Percentiles rank a stretch among this genome's conserved stretches.
Conservation (phyloP, 2,888 invertebrate species). For the Parascotia fuliginaria region DNA sequence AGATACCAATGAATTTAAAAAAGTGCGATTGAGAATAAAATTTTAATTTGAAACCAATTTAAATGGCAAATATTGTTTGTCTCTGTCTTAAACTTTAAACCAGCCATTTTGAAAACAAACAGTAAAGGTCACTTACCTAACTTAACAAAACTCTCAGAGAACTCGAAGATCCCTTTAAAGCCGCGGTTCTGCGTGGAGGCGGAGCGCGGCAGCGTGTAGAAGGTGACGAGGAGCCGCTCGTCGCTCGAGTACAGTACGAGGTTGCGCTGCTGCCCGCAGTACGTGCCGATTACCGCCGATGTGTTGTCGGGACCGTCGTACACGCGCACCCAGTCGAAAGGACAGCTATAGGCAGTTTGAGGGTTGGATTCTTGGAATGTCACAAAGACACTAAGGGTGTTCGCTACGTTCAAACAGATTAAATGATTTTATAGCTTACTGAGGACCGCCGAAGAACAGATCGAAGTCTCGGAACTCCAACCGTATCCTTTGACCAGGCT, state of each 20-base stretch:
- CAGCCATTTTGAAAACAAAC: too few species aligned
- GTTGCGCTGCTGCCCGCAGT: slow-evolving; percentile 98
- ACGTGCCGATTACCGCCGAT: slow-evolving; percentile 96
- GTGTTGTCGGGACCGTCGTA: slow-evolving; percentile 97
- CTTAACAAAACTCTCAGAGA: slow-evolving; percentile 99
- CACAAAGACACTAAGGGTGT: too few species aligned
- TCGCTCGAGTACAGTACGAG: slow-evolving; percentile 97
- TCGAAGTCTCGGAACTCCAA: slow-evolving; percentile 99
- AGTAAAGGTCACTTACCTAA: slow-evolving; percentile 95
- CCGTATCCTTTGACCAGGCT: slow-evolving; percentile 95
- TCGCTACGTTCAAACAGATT: too few species aligned
- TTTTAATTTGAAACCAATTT: too few species aligned
- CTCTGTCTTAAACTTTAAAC: too few species aligned
- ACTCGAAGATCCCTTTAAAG: slow-evolving; percentile 99
- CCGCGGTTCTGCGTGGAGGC: slow-evolving; percentile 98
- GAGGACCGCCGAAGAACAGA: slow-evolving; percentile 98
- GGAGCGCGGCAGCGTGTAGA: slow-evolving; percentile 95
- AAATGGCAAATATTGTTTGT: too few species aligned
- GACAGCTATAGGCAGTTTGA: too few species aligned
- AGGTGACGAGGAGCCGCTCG: slow-evolving; percentile 95
- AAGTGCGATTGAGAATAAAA: too few species aligned
- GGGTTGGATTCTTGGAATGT: too few species aligned
- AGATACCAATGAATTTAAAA: too few species aligned
- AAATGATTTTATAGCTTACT: slow-evolving; percentile 88
- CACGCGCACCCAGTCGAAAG: slow-evolving; percentile 98